Base-by-base conservation (phyloP, 2,888 invertebrate species). In the Tipula vernalis region DNA sequence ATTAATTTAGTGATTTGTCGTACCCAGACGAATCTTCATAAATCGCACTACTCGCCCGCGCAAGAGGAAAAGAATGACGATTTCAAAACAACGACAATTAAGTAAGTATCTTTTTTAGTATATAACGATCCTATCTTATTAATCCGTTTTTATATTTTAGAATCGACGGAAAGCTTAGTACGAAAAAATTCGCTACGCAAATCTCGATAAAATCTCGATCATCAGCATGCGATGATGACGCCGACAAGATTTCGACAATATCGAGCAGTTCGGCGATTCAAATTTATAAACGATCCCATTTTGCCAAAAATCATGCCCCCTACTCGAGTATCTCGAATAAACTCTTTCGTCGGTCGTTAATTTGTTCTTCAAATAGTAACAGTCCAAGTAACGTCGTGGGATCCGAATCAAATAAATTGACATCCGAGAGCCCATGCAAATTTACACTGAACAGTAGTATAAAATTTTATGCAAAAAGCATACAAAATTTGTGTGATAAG, bases 21-120 rank as follows among this genome's bases (percentile, higher is more conserved):
- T 13, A n/a, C 36, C 4, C 12, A 13, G 18, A 15, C 15, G 6
- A 57, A 15, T 2, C 15, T 5, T n/a, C 89, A 94, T 95, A 47
- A 95, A 95, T 89, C 94, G 95, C 87, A 94, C 95, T 12, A 93
- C 95, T 86, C 93, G 94, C 87, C 92, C 86, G 86, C 85, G 36
- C 28, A n/a, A 83, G 36, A 13, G 2, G 71, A 71, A 44, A 42
- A 41, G 6, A 36, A n/a, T 41, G 85, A 86, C 28, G 87, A 87
- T 12, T 87, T 83, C 47, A 47, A 86, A 83, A 47, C 87, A 83
- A 86, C 28, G 4, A 86, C 86, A 18, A 51, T 87, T 44, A 87
- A 57, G 87, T 87, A 85, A 41, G 41, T 41, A n/a, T 6, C 39
- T 39, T 39, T 39, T 39, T 39, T 39, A 39, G 1, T 28, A 2